phyloP scores from a whole-genome alignment of 2,113 vertebrate species.

The Epinephelus fuscoguttatus region DNA sequence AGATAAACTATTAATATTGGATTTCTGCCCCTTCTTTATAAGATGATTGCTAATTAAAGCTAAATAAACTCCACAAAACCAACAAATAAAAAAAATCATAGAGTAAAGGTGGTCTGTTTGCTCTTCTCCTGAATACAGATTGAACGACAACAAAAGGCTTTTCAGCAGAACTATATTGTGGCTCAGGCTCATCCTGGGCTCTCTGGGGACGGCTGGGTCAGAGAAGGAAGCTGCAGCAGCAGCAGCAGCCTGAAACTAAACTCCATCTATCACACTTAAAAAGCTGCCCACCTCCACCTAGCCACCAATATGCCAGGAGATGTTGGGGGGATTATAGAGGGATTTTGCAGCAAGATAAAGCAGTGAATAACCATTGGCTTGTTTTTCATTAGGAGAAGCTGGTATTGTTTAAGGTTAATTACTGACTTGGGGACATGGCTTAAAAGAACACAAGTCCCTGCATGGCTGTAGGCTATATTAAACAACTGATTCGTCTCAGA shows the following conservation, averaged over 20 bases:
- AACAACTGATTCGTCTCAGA: constrained; percentile 68
- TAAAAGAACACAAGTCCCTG: constrained; percentile 40
- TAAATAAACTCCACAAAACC: constrained; percentile 19
- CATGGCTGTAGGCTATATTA: constrained; percentile 57
- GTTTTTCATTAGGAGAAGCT: constrained; percentile 62
- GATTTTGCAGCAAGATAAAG: constrained; percentile 62
- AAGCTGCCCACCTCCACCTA: constrained; percentile 74
- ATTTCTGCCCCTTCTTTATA: not conserved
- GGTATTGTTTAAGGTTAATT: constrained; percentile 75
- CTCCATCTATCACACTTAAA: constrained; percentile 86
- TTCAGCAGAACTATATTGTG: constrained; percentile 67
- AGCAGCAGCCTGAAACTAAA: constrained; percentile 75
- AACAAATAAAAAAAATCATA: not conserved
- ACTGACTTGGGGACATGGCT: constrained; percentile 60
- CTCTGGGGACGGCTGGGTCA: constrained; percentile 66
- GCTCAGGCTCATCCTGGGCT: constrained; percentile 55
- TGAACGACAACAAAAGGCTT: constrained; percentile 76
- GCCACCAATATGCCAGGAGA: constrained; percentile 61
- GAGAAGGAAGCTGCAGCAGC: constrained; percentile 63
- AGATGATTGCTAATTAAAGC: constrained; percentile 5
- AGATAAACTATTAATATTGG: not conserved
- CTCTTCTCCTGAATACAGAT: constrained; percentile 63
- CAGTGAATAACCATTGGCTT: constrained; percentile 49
- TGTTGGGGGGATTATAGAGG: constrained; percentile 57
- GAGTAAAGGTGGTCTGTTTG: constrained; percentile 14